These are phyloP conservation scores for Trachelus tabidus DNA, from an alignment of 2,888 invertebrate species.

Conservation along the genomic window DNA sequence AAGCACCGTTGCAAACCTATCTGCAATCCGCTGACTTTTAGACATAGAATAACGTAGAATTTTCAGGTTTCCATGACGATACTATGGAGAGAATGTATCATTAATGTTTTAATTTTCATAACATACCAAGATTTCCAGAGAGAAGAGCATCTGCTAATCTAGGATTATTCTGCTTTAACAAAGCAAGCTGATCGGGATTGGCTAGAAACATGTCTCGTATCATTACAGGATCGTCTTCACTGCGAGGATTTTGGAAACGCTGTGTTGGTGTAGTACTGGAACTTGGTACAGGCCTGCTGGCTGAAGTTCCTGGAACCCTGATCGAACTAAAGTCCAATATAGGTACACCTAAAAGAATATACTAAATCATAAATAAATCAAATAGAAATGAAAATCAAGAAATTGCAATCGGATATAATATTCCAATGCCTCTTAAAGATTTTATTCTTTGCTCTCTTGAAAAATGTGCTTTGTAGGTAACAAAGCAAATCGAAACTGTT, in stretches of 20 bases:
- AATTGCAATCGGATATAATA: background rate
- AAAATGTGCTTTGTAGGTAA: background rate
- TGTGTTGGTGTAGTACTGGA: conserved; percentile 31
- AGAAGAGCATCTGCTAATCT: conserved; percentile 90
- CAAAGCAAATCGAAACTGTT: background rate
- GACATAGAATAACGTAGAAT: background rate
- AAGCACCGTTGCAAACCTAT: conserved; percentile 82
- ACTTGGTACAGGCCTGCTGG: conserved; percentile 34
- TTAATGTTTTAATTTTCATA: background rate
- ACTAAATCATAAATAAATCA: background rate
- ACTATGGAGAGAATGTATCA: background rate
- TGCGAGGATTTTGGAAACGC: conserved; percentile 58
- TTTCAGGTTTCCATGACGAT: background rate
- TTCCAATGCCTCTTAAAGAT: too few relatives aligned
- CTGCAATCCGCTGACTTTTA: conserved; percentile 66
- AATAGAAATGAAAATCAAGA: background rate
- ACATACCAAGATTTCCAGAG: conserved; percentile 82
- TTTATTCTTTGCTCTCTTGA: background rate
- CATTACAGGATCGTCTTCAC: conserved; percentile 84
- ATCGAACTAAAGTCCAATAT: conserved; percentile 88
- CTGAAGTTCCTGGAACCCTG: conserved; percentile 75
- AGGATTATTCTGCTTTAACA: conserved; percentile 94
- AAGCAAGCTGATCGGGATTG: conserved; percentile 90
- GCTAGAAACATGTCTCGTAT: conserved; percentile 88
- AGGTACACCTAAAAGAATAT: conserved; percentile 66